Evolutionary conservation across 2,888 invertebrate species (phyloP), one percentile per base, ranked within the genome.

Genomic region (Desoria tigrina): DNA sequence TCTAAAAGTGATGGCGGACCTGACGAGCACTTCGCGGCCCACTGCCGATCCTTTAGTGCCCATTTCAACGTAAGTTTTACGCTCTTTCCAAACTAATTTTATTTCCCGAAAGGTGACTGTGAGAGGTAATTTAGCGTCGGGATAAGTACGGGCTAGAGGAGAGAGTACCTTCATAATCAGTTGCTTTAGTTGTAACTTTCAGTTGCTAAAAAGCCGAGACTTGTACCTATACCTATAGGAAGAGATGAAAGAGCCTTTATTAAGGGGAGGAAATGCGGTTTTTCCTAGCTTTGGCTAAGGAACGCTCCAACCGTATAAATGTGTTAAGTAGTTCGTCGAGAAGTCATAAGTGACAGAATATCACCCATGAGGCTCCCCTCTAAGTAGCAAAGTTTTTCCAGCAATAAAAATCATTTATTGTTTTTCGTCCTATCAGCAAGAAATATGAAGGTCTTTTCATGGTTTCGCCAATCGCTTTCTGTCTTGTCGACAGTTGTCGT

Each of bases 1-100:
- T 64, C 63, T 61, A 79, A 32, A 83, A 82, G 74, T 79, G 79
- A 32, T 78, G n/a, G n/a, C 82, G 24, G 84, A 84, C 59, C 66
- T 21, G 84, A 84, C 39, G 84, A 84, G 18, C 85, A 85, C 1
- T 87, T 87, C 77, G 83, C 86, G 21, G 84, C 84, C 65, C 87
- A 87, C 78, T 87, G 86, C 77, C 82, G 86, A 50, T 82, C 83
- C 4, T 85, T 85, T 74, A 85, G 85, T 74, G 81, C 83, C 3
- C 84, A 77, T 68, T 68, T 76, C 60, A 76, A 71, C 59, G 77
- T 77, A 72, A 76, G 74, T 72, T 67, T 63, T 63, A 45, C 27
- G 42, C 50, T 21, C 21, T 45, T 21, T 21, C n/a, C 21, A 21
- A 45, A 21, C 45, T 45, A 45, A 18, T 45, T 45, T 45, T 45